These are phyloP conservation scores for Drosophila heteroneura DNA, from an alignment of 2,888 invertebrate species.

Conservation along the genomic window DNA sequence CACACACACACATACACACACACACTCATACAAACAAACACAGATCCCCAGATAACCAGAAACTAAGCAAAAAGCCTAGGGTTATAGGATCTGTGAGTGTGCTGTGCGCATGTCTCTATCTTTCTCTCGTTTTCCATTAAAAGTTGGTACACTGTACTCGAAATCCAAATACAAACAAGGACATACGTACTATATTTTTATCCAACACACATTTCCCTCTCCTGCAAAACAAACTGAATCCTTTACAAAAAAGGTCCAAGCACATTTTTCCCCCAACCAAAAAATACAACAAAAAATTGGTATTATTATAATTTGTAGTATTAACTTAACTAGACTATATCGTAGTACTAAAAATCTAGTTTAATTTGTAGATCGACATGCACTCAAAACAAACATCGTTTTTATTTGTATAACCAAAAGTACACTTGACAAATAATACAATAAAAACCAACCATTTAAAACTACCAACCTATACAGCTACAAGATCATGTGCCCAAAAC, in stretches of 20 bases:
- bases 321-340: slow-evolving; percentile 55
- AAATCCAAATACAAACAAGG: slow-evolving; percentile 48
- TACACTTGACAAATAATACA: slow-evolving; percentile 55
- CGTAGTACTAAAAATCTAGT: slow-evolving; percentile 27
- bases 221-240: slow-evolving; percentile 20
- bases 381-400: slow-evolving; percentile 42
- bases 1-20: slow-evolving; percentile 14
- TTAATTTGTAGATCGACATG: slow-evolving; percentile 43
- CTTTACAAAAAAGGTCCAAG: slow-evolving; percentile 56
- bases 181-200: slow-evolving; percentile 27
- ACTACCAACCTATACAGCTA: slow-evolving; percentile 91
- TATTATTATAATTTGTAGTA: slow-evolving; percentile 49
- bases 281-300: slow-evolving; percentile 35
- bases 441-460: slow-evolving; percentile 47
- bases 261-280: slow-evolving; percentile 1
- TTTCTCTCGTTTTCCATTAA: slow-evolving; percentile 13
- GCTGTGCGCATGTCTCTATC: slow-evolving; percentile 59
- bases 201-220: slow-evolving; percentile 14
- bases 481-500: slow-evolving; percentile 99
- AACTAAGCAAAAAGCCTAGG: slow-evolving; percentile 60
- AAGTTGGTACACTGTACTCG: slow-evolving; percentile 33
- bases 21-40: slow-evolving; percentile 25
- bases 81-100: slow-evolving; percentile 28
- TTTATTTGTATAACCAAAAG: slow-evolving; percentile 37
- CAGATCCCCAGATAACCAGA: slow-evolving; percentile 28